Evolutionary conservation across 2,797 vertebrate species (phyloP).

Genomic region (Pseudomugil gertrudae): DNA sequence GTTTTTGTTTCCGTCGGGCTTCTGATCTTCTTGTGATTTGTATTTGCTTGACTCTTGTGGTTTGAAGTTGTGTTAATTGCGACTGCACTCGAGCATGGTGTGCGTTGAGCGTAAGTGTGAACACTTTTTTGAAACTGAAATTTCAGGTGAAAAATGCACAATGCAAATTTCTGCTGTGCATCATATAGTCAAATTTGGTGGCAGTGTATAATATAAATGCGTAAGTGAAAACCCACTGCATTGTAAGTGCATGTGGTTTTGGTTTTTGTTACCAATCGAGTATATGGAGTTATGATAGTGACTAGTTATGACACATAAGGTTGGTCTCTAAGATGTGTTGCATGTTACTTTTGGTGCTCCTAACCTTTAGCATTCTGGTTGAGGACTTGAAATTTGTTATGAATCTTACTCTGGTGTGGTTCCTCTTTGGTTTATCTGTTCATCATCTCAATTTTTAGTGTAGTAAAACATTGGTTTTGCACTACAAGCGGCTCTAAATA

Average conservation of each 20-base stretch:
- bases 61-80: conserved; percentile 60
- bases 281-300: neutral
- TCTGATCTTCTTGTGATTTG: conserved; percentile 39
- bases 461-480: too few species aligned
- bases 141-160: conserved; percentile 50
- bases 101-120: conserved; percentile 30
- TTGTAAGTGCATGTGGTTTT: neutral
- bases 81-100: conserved; percentile 66
- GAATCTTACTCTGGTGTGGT: conserved; percentile 5
- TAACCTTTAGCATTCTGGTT: conserved; percentile 5
- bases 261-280: too few species aligned
- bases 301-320: too few species aligned
- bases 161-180: conserved; percentile 19
- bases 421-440: conserved; percentile 1
- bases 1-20: conserved; percentile 43
- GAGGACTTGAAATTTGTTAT: neutral
- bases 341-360: conserved; percentile 25
- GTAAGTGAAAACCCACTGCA: neutral
- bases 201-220: neutral
- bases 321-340: conserved; percentile 17
- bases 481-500: too few species aligned
- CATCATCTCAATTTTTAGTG: too few species aligned
- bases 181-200: conserved; percentile 16
- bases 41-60: conserved; percentile 49
- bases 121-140: conserved; percentile 35